phyloP scores from a whole-genome alignment of 2,888 invertebrate genomes.

The Patella ulyssiponensis region DNA sequence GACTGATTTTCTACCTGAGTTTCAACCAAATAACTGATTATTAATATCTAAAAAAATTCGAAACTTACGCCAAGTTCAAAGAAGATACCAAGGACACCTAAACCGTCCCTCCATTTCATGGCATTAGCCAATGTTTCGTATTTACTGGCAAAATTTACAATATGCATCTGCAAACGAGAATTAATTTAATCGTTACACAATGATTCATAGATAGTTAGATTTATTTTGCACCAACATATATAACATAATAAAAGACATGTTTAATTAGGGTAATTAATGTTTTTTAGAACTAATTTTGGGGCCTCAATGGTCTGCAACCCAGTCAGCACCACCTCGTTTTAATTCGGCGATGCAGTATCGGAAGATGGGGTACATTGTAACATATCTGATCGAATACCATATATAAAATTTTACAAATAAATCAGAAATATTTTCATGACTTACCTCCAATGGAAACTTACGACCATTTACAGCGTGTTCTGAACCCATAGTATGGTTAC shows the following conservation, averaged over 20 bases:
- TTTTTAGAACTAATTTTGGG: too few species aligned
- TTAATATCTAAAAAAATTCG: background rate
- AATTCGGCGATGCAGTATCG: too few species aligned
- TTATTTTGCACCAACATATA: too few species aligned
- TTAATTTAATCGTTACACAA: background rate
- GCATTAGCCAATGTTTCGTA: slow-evolving; percentile 76
- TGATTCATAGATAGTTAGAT: too few species aligned
- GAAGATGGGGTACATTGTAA: too few species aligned
- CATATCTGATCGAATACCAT: too few species aligned
- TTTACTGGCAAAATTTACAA: slow-evolving; percentile 82
- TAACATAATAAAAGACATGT: too few species aligned
- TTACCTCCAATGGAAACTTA: slow-evolving; percentile 56
- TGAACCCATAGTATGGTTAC: slow-evolving; percentile 46
- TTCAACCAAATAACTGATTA: background rate
- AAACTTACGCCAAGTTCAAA: slow-evolving; percentile 73
- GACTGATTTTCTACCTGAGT: too few species aligned
- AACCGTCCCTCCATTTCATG: slow-evolving; percentile 42
- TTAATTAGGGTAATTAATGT: too few species aligned
- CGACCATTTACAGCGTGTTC: slow-evolving; percentile 55
- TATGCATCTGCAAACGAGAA: slow-evolving; percentile 80
- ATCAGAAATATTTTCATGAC: background rate
- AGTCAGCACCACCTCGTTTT: too few species aligned
- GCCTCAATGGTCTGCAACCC: too few species aligned
- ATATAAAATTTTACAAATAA: too few species aligned
- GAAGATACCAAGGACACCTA: slow-evolving; percentile 50